Base-by-base conservation (phyloP, 2,797 vertebrate genomes). In the Danio aesculapii region DNA sequence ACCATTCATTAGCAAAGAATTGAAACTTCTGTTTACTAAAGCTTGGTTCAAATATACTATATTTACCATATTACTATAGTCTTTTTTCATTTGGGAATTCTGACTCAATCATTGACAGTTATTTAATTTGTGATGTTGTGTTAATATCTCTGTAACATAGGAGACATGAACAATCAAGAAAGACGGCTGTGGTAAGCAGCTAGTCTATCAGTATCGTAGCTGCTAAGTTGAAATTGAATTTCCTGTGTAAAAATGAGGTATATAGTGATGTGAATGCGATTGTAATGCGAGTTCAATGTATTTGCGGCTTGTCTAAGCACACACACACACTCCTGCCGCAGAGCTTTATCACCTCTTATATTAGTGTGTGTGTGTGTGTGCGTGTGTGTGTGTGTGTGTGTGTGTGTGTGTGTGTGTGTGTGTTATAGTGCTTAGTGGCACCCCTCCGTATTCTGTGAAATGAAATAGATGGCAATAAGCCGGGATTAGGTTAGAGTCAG, bases 401-500 rank as follows among this genome's bases (percentile, higher is more conserved):
- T 16, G 55, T 3, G 13, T 58, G 55, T 58, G 55, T 59, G 53
- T 73, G 5, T 75, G 62, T 21, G 10, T 41, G 67, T 41, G 67
- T 70, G 67, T 19, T 16, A 17, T 63, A 50, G 75, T 75, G 66
- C 47, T 55, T 49, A 83, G 75, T 79, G 82, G 67, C 70, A 75
- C 59, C 64, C 73, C 46, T 71, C 63, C 71, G 77, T 46, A 46
- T 84, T 69, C 79, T 62, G 53, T 74, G 72, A 73, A 77, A 61
- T 82, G 72, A 72, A 79, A 68, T 49, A 50, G 75, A 68, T 41
- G 64, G 69, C 68, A 88, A 91, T 92, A 92, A 79, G 43, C 70
- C 63, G 70, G 89, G 90, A 91, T 93, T 90, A 91, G 81, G 88
- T 88, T 88, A 88, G 86, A 88, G 88, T 73, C 81, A 44, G 84